These are phyloP conservation scores for Amiota mariae DNA, from an alignment of 2,888 invertebrate species.

Conservation along the genomic window DNA sequence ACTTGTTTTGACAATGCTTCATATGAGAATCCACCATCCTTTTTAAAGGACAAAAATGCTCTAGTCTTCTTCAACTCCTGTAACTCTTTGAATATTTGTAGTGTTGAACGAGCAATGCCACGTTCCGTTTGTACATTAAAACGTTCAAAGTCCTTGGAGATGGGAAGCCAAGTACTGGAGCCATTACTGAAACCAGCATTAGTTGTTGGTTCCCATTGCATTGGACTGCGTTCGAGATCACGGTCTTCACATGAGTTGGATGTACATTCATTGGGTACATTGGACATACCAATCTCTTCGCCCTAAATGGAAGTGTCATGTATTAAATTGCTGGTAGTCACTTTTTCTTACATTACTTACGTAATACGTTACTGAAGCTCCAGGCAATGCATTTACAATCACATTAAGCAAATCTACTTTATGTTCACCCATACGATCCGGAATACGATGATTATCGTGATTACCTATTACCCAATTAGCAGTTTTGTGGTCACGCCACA, in stretches of 20 bases:
- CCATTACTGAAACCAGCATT: slow-evolving; percentile 78
- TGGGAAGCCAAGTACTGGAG: slow-evolving; percentile 79
- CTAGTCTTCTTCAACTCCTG: slow-evolving; percentile 74
- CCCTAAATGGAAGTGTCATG: slow-evolving; percentile 70
- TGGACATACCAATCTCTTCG: slow-evolving; percentile 81
- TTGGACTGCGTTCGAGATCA: slow-evolving; percentile 78
- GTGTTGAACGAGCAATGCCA: slow-evolving; percentile 75
- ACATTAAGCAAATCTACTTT: slow-evolving; percentile 81
- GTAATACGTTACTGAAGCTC: slow-evolving; percentile 86
- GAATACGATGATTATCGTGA: slow-evolving; percentile 79
- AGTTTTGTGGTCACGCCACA: slow-evolving; percentile 74
- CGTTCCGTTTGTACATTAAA: slow-evolving; percentile 78
- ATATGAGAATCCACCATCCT: slow-evolving; percentile 59
- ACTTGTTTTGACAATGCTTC: slow-evolving; percentile 64
- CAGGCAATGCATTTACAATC: slow-evolving; percentile 82
- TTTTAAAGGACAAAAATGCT: slow-evolving; percentile 67
- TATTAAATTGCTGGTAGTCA: background rate
- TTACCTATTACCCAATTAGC: slow-evolving; percentile 84
- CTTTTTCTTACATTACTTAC: slow-evolving; percentile 63
- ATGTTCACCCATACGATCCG: slow-evolving; percentile 78
- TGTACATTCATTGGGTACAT: slow-evolving; percentile 72
- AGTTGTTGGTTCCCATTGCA: slow-evolving; percentile 76
- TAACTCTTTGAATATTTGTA: slow-evolving; percentile 77
- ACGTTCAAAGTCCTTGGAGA: slow-evolving; percentile 77
- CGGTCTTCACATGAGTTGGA: slow-evolving; percentile 70